phyloP scores from a whole-genome alignment of 1,140 invertebrate genomes.

The Chrysoperla carnea region DNA sequence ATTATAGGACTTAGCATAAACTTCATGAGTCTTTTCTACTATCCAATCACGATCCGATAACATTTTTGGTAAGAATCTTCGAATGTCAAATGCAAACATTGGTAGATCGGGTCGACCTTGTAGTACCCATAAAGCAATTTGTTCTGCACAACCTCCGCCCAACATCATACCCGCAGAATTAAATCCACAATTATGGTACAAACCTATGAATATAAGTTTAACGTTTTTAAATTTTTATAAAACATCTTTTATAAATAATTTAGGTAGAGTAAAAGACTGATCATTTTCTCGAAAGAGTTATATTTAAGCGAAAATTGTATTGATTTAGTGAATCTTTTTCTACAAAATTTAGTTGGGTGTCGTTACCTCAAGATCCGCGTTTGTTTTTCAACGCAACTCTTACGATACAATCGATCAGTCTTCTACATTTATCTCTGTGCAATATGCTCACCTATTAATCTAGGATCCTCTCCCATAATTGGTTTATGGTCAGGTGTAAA shows the following conservation, averaged over 20 bases:
- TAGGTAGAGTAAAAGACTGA: too few species aligned
- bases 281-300: too few species aligned
- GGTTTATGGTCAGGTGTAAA: constrained; percentile 86
- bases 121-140: constrained; percentile 69
- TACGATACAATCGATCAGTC: too few species aligned
- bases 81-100: constrained; percentile 73
- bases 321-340: too few species aligned
- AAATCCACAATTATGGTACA: constrained; percentile 73
- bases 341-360: too few species aligned
- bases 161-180: constrained; percentile 86
- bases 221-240: too few species aligned
- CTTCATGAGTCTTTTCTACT: constrained; percentile 64
- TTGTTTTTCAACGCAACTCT: too few species aligned
- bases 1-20: constrained; percentile 73
- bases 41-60: constrained; percentile 51
- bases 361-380: too few species aligned
- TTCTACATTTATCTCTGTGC: neutral
- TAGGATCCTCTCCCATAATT: constrained; percentile 50
- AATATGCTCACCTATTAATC: constrained; percentile 25
- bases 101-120: constrained; percentile 62
- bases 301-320: too few species aligned
- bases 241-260: too few species aligned
- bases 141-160: constrained; percentile 66
- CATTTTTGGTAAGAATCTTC: constrained; percentile 54
- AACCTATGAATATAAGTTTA: constrained; percentile 22